Percentiles rank a stretch among this genome's conserved stretches.
phyloP scores from a whole-genome alignment of 2,113 vertebrate genomes.

The Ictalurus punctatus region DNA sequence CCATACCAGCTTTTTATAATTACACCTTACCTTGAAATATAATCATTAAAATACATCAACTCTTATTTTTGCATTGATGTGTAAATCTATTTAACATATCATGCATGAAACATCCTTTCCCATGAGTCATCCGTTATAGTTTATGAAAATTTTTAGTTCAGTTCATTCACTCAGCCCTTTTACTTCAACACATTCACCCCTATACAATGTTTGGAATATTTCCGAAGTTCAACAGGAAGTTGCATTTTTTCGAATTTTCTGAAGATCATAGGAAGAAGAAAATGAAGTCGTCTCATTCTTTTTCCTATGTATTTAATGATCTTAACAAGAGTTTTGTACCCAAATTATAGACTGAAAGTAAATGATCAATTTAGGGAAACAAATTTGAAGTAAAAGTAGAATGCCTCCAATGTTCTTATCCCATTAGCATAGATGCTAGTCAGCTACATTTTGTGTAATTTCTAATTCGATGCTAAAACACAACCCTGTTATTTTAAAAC shows the following conservation, averaged over 20 bases:
- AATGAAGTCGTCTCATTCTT: neutral
- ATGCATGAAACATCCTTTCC: neutral
- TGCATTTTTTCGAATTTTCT: neutral
- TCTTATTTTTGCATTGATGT: neutral
- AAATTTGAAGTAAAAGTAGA: neutral
- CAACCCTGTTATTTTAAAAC: neutral
- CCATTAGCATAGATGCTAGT: neutral
- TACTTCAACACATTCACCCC: neutral
- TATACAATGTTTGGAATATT: neutral
- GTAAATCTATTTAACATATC: neutral
- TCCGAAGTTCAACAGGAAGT: neutral
- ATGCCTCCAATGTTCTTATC: neutral
- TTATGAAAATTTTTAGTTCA: neutral
- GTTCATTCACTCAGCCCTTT: neutral
- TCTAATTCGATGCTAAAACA: neutral
- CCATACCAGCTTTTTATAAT: neutral
- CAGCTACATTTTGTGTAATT: neutral
- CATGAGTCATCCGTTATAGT: neutral
- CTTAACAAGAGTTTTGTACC: neutral
- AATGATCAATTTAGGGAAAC: neutral
- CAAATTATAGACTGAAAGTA: neutral
- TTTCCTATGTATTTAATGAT: neutral
- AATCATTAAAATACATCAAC: neutral
- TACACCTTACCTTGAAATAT: neutral
- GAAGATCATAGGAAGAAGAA: neutral